A percentile compares a stretch with the other conserved stretches of the same genome.
These are phyloP conservation scores for Tortrix viridana DNA, from an alignment of 2,888 invertebrate genomes.

Conservation along the genomic window DNA sequence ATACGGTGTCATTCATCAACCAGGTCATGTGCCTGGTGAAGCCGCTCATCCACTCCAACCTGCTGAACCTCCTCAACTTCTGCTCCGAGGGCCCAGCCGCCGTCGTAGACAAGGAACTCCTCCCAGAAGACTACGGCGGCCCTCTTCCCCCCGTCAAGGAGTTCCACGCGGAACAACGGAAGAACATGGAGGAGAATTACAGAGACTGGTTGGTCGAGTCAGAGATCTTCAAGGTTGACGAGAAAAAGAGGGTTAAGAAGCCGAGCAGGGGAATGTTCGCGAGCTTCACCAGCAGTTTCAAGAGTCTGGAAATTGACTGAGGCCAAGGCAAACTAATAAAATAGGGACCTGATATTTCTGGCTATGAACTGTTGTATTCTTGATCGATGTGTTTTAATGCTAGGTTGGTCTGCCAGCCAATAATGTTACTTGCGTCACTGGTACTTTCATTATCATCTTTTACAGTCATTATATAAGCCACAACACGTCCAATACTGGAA, in stretches of 20 bases:
- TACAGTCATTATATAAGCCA: no score
- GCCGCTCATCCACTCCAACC: constrained; percentile 86
- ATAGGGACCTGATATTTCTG: constrained; percentile 54
- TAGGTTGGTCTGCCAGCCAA: background rate
- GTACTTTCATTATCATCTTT: no score
- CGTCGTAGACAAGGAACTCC: constrained; percentile 70
- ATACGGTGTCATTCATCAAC: constrained; percentile 87
- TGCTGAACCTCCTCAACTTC: constrained; percentile 85
- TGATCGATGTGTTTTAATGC: constrained; percentile 19
- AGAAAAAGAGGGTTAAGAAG: constrained; percentile 76
- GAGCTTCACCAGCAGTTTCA: constrained; percentile 78
- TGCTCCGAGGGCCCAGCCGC: constrained; percentile 78
- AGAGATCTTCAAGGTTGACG: constrained; percentile 81
- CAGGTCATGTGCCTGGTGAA: constrained; percentile 87
- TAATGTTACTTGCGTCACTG: background rate
- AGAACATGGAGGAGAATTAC: constrained; percentile 84
- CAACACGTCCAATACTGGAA: no score
- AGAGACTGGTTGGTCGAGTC: constrained; percentile 86
- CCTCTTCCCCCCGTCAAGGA: constrained; percentile 78
- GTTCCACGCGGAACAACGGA: constrained; percentile 83
- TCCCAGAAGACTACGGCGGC: constrained; percentile 86
- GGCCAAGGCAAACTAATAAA: constrained; percentile 22
- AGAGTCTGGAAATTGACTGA: constrained; percentile 79
- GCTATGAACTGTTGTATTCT: constrained; percentile 27
- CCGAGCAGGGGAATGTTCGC: constrained; percentile 79